Evolutionary conservation across 2,888 invertebrate species (phyloP).

Genomic region (Lepidocyrtinus sp.): DNA sequence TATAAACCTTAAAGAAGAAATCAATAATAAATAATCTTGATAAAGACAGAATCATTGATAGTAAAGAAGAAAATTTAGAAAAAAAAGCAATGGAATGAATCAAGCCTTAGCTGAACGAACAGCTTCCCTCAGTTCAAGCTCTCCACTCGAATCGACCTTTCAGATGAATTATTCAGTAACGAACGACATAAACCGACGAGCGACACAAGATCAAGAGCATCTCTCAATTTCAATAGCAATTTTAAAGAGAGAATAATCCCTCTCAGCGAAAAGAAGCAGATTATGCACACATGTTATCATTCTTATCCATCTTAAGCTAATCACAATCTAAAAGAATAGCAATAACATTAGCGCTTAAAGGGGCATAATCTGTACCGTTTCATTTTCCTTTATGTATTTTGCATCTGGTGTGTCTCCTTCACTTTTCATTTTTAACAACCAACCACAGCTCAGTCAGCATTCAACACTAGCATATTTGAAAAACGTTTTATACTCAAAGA

Average conservation of each 20-base stretch:
- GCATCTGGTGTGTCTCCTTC: not conserved
- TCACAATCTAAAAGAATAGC: too few relatives aligned
- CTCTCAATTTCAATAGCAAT: not conserved
- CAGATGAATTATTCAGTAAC: too few relatives aligned
- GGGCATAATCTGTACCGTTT: not conserved
- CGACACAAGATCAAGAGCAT: too few relatives aligned
- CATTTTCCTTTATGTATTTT: conserved; percentile 1
- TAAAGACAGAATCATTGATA: too few relatives aligned
- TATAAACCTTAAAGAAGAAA: not conserved
- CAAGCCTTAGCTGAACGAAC: too few relatives aligned
- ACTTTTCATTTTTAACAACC: conserved; percentile 5
- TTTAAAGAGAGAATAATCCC: not conserved
- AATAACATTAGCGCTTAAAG: conserved; percentile 13
- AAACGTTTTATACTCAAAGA: too few relatives aligned
- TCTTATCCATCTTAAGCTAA: not conserved
- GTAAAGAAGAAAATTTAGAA: not conserved
- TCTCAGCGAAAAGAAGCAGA: not conserved
- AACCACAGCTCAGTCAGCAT: conserved; percentile 6
- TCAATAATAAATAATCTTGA: conserved; percentile 1
- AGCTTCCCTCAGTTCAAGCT: too few relatives aligned
- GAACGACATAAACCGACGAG: too few relatives aligned
- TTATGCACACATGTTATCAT: conserved; percentile 1
- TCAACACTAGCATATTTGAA: too few relatives aligned
- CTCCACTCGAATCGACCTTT: too few relatives aligned
- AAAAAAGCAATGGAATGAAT: too few relatives aligned